Evolutionary conservation across 2,888 invertebrate genomes (phyloP), one percentile per base, ranked within the genome.

Genomic region (Petrolisthes cinctipes): DNA sequence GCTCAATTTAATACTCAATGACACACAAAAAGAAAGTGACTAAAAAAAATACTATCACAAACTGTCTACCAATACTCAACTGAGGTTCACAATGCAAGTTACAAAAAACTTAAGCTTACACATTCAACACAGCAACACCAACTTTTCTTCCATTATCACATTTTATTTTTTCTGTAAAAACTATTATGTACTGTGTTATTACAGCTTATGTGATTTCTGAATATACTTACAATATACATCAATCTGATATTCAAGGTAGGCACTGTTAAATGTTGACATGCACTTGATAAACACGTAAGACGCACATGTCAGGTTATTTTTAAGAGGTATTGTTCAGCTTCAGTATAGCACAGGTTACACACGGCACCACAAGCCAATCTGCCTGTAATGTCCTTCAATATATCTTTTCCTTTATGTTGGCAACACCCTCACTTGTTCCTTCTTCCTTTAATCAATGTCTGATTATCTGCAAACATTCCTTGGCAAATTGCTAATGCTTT

Each of bases 21-120:
- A 86, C 86, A 86, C 86, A 86, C 86, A 86, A 86, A 86, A 85
- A 86, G 53, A 86, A 85, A 86, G 86, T 86, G 86, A 86, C 86
- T 86, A 86, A 86, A 86, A 83, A 83, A 86, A 86, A 17, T 86
- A 86, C 86, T 86, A 86, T 86, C 86, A 86, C 86, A 86, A 86
- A 86, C 73, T 68, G 81, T 86, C 86, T 86, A 86, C 81, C 83
- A 83, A 81, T 83, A 83, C 81, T 81, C 57, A 86, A 86, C 86
- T 86, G 86, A 86, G 86, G 86, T 86, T 86, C 86, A 86, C 86
- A 81, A 86, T 71, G 83, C 75, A 83, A 75, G 71, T 82, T 61
- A 86, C 81, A 86, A 80, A 86, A 86, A 86, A 86, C 71, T 81
- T 86, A 81, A 81, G 73, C 81, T 86, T 86, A 86, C 73, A 86